Evolutionary conservation across 2,797 vertebrate species (phyloP), one percentile per base, ranked within the genome.

Genomic region (Manis pentadactyla): DNA sequence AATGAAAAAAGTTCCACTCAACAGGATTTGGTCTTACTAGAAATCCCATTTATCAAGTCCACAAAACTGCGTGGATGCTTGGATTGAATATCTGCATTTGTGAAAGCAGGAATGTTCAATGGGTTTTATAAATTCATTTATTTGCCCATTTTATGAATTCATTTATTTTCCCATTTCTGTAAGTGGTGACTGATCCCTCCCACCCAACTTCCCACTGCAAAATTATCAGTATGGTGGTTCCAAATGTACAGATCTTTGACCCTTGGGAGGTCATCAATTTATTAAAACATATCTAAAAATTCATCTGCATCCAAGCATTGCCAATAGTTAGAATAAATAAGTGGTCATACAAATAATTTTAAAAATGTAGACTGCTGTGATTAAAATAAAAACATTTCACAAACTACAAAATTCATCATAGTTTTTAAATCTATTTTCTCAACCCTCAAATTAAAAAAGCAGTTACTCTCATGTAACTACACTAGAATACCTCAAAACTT

Each of bases 361-460:
- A 95, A 71, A 88, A 93, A 53, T 82, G 21, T 68, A 85, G 7
- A 68, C 0, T 64, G 13, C 7, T 73, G 1, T 83, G 37, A 93
- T 82, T 85, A 87, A 82, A 79, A 81, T 81, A 74, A 78, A 66
- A 74, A 79, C 37, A n/a, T 19, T 93, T 94, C 89, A 79, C 81
- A 46, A 79, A 5, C 69, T 42, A 14, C 5, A 81, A 49, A 77
- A 96, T 81, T 77, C 19, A 57, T 55, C 39, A 12, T 59, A 89
- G 31, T 61, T 95, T 92, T 75, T 23, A n/a, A 87, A 59, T 81
- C 34, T 75, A n/a, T 90, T 90, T 93, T 75, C 21, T 87, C n/a
- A 61, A 49, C 73, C 31, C 17, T 88, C 49, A 93, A 55, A 88
- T 85, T 90, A 42, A 71, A 93, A 91, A 92, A 87, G 15, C 3